Conservation (phyloP, 2,113 vertebrate species). For the Mastomys coucha region DNA sequence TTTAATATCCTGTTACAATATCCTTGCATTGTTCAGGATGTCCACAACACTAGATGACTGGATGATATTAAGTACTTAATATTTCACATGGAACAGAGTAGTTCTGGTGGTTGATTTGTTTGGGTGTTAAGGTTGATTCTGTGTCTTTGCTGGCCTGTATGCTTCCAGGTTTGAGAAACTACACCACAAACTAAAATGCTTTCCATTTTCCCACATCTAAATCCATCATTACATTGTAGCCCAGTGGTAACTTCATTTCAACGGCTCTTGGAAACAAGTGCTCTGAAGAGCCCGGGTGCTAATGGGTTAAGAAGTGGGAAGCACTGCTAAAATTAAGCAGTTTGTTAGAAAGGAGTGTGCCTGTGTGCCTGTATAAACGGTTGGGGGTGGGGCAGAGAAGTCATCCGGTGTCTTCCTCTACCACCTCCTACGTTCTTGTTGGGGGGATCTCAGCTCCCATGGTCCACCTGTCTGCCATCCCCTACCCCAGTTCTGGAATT, state of each 20-base stretch:
- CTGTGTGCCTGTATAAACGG: no score
- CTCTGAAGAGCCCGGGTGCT: background rate
- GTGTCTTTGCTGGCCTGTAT: slow-evolving; percentile 26
- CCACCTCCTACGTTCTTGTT: background rate
- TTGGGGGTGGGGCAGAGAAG: background rate
- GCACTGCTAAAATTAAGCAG: no score
- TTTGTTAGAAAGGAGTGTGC: background rate
- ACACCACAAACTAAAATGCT: background rate
- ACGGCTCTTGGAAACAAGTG: background rate
- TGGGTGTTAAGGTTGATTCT: background rate
- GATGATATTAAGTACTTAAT: background rate
- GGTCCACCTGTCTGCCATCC: background rate
- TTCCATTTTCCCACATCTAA: slow-evolving; percentile 23
- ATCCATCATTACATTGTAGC: background rate
- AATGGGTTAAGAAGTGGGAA: background rate
- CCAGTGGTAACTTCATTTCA: background rate
- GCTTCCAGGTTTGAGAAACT: slow-evolving; percentile 8
- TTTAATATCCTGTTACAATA: background rate
- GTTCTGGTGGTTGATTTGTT: background rate
- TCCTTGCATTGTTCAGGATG: background rate
- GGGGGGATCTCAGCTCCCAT: background rate
- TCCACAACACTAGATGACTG: background rate
- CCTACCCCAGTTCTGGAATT: background rate
- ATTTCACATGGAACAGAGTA: slow-evolving; percentile 10
- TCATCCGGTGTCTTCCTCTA: no score